Conservation (phyloP, 2,888 invertebrate species). For the Lasioglossum pauxillum region DNA sequence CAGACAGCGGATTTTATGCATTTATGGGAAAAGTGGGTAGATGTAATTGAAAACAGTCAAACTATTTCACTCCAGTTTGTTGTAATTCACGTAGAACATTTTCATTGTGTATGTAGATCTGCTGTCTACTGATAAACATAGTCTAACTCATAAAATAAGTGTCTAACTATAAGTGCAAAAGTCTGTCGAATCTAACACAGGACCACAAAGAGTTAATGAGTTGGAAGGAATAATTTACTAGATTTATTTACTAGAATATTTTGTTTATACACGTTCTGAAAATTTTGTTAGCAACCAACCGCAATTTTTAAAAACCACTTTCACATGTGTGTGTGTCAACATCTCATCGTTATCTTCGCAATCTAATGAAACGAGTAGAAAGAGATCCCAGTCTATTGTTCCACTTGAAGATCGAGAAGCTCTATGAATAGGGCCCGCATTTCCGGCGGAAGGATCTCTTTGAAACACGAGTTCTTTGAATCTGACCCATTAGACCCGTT, state of each 20-base stretch:
- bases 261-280: background rate
- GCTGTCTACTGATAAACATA: too few relatives aligned
- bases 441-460: constrained; percentile 78
- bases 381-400: background rate
- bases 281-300: too few relatives aligned
- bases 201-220: too few relatives aligned
- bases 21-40: too few relatives aligned
- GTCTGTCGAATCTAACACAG: too few relatives aligned
- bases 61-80: too few relatives aligned
- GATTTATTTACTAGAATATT: background rate
- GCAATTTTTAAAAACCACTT: background rate
- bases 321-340: background rate
- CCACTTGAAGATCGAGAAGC: constrained; percentile 12
- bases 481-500: constrained; percentile 25
- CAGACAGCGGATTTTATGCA: too few relatives aligned
- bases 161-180: too few relatives aligned
- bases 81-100: too few relatives aligned
- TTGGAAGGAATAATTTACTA: background rate
- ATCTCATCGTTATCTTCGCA: background rate
- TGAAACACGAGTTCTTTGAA: constrained; percentile 37
- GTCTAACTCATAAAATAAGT: too few relatives aligned
- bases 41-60: too few relatives aligned
- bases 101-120: too few relatives aligned
- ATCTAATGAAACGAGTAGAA: constrained; percentile 22
- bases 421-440: constrained; percentile 75